These are phyloP conservation scores for Eulemur albifrons DNA, from an alignment of 2,797 vertebrate species.

Conservation along the genomic window DNA sequence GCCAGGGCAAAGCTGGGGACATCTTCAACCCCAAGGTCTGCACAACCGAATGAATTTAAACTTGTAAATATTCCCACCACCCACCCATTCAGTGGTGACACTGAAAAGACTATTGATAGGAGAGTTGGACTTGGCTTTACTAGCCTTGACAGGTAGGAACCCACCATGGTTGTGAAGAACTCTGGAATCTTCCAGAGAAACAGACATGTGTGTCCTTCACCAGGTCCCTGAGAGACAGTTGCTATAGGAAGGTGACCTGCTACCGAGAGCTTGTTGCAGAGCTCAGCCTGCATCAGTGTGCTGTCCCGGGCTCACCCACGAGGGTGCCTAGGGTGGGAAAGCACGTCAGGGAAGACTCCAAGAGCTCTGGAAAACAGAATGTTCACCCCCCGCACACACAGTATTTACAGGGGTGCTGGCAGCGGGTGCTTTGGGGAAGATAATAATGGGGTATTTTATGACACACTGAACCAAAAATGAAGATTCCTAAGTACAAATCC, in stretches of 20 bases:
- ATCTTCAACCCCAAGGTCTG: too few relatives aligned
- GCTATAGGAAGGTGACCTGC: neutral
- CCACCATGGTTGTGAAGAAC: too few relatives aligned
- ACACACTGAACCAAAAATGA: neutral
- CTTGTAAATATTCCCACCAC: neutral
- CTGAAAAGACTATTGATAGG: neutral
- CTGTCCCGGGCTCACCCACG: neutral
- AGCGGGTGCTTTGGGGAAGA: neutral
- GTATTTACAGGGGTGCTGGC: rapidly evolving
- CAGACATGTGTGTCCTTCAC: neutral
- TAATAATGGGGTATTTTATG: neutral
- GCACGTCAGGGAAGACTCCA: neutral
- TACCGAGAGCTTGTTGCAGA: neutral
- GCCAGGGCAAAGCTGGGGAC: neutral
- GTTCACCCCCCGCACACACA: rapidly evolving
- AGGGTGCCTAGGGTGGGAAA: neutral
- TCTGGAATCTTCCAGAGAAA: neutral
- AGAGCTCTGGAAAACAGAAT: neutral
- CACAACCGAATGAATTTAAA: neutral
- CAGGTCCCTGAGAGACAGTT: neutral
- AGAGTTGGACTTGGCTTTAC: neutral
- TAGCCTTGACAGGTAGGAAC: neutral
- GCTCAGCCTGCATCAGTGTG: rapidly evolving
- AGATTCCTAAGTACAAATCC: neutral
- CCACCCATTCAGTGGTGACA: too few relatives aligned